phyloP scores from a whole-genome alignment of 1,140 invertebrate species.

The Drosophila insularis region DNA sequence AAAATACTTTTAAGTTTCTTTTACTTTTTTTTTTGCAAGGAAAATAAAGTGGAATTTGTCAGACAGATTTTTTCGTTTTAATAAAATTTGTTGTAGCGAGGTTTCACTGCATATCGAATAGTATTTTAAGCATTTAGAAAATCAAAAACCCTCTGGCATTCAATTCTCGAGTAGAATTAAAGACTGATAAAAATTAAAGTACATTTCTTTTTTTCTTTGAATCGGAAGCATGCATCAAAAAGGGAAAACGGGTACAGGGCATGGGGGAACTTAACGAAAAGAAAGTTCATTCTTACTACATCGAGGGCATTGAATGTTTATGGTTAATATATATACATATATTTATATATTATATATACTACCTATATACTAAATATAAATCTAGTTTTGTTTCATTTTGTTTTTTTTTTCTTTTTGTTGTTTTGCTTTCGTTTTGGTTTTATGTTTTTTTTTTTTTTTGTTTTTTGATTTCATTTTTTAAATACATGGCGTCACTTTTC shows the following conservation, averaged over 20 bases:
- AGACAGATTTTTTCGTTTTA: too few relatives aligned
- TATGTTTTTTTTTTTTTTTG: background rate
- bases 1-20: too few relatives aligned
- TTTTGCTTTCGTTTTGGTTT: constrained; percentile 23
- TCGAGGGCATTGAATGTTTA: constrained; percentile 5
- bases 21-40: too few relatives aligned
- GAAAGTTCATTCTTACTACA: background rate
- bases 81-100: too few relatives aligned
- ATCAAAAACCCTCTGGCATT: too few relatives aligned
- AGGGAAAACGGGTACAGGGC: background rate
- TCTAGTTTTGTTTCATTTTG: constrained; percentile 7
- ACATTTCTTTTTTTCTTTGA: background rate
- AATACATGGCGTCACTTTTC: constrained; percentile 31
- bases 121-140: too few relatives aligned
- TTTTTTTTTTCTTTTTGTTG: background rate
- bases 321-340: constrained; percentile 16
- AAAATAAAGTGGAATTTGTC: too few relatives aligned
- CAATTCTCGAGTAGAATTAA: too few relatives aligned
- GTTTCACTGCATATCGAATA: too few relatives aligned
- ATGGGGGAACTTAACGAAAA: background rate
- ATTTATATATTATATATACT: constrained; percentile 9
- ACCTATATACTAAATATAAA: constrained; percentile 1
- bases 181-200: constrained; percentile 9
- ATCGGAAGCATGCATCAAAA: background rate
- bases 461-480: background rate